Evolutionary conservation across 2,113 vertebrate species (phyloP), one percentile per base, ranked within the genome.

Genomic region (Pelmatolapia mariae): DNA sequence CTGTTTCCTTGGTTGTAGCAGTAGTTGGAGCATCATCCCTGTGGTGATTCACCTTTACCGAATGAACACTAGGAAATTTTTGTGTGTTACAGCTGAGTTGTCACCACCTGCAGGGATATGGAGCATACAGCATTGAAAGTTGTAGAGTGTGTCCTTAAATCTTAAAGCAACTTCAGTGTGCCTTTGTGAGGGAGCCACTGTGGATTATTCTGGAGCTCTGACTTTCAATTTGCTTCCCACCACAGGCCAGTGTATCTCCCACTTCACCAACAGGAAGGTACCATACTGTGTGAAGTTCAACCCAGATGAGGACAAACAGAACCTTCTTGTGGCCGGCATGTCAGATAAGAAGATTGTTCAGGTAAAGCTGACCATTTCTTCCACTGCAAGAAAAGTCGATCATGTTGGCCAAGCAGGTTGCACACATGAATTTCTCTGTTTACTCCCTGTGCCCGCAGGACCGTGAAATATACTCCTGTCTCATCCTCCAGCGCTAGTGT

Each of bases 301-400:
- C 95, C 99, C 99, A 11, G 99, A 99, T 12, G 98, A 99, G 95
- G 99, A 99, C 89, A 99, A 99, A 84, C 99, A 99, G 91, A 98
- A 95, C 93, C 97, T 99, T 33, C 98, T 99, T 89, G 98, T 99
- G 87, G 98, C 99, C 50, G 99, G 99, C 24, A 99, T 99, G 99
- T 99, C 98, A 1, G 99, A 99, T 95, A 99, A 99, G 91, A 99
- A 99, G 96, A 99, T 99, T 68, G 98, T 99, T 10, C 99, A 99
- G 96, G 98, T 99, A 95, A 95, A 76, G 83, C 10, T 43, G 11
- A 22, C 16, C 45, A 33, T 78, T 78, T 78, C 73, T 78, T 68
- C 31, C 53, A 40, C 16, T 22, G 19, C 8, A 2, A 71, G 22
- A 6, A 76, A 10, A 22, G 63, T 80, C 10, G 13, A 29, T 87